Evolutionary conservation across 1,140 invertebrate species (phyloP), one percentile per base, ranked within the genome.

Genomic region (Manduca sexta): DNA sequence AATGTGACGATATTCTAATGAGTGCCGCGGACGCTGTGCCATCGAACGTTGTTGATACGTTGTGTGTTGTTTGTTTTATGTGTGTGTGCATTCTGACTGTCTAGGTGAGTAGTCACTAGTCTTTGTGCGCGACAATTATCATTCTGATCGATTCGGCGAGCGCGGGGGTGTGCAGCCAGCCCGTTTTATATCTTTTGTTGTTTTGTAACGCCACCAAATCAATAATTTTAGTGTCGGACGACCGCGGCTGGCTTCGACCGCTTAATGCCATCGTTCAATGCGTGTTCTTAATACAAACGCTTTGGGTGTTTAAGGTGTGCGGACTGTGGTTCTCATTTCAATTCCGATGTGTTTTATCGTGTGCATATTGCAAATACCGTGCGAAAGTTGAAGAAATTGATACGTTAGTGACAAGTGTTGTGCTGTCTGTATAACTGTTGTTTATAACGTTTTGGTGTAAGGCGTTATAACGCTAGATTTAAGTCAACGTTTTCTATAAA

Each of bases 51-150:
- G 69, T 74, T 69, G 73, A 72, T 63, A 67, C 61, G 55, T 66
- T 64, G 58, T 71, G 74, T 74, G 65, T 76, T 76, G 72, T 83
- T 82, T 69, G 68, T 69, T 70, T 77, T 71, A 63, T 72, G 69
- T 52, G 44, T 74, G 56, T 77, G 74, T 81, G 75, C 75, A 79
- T 76, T 76, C 60, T 60, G 52, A 63, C 52, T 65, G 73, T 70
- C 71, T 77, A 79, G 74, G 76, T 82, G 78, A 76, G 74, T 79
- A 74, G 71, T 75, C 64, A 69, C 56, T 69, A 67, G 64, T 79
- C 71, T 84, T 79, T 84, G 76, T 84, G 81, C 74, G 76, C 75
- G 81, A 84, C 81, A 84, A 82, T 84, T 84, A 84, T 84, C 76
- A 80, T 78, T 82, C 70, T 78, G 78, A 84, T 84, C 78, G 78